Percentiles rank a stretch among this genome's conserved stretches.
Conservation (phyloP, 2,888 invertebrate species). For the Neoaliturus tenellus region DNA sequence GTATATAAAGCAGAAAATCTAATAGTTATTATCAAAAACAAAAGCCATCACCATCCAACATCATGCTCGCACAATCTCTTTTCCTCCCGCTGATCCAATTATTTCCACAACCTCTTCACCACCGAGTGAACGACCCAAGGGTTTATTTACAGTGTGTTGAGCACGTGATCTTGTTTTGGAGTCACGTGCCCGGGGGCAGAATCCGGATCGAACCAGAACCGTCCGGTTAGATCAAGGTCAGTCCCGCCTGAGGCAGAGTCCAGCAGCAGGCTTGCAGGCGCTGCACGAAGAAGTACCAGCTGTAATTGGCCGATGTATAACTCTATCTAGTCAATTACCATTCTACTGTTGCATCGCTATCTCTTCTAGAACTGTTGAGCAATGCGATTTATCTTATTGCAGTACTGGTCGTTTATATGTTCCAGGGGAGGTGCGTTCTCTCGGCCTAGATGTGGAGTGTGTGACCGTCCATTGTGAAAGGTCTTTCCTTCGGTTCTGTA, state of each 20-base stretch:
- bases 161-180: constrained; percentile 15
- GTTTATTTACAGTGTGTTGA: constrained; percentile 17
- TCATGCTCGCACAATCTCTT: no score
- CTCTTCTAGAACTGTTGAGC: not conserved
- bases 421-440: not conserved
- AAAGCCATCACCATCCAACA: not conserved
- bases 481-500: no score
- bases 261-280: not conserved
- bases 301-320: constrained; percentile 10
- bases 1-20: no score
- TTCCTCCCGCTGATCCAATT: no score
- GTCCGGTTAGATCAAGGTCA: constrained; percentile 43
- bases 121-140: not conserved
- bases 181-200: constrained; percentile 9
- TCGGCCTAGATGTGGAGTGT: not conserved
- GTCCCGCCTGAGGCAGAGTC: not conserved
- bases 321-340: constrained; percentile 14
- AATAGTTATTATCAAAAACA: no score
- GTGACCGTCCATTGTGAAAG: no score
- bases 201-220: constrained; percentile 34
- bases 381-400: constrained; percentile 4
- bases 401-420: not conserved
- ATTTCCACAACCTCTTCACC: not conserved
- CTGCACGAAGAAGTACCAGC: not conserved
- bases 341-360: not conserved